Conservation (phyloP, 2,113 vertebrate genomes). For the Pampusana beccarii region DNA sequence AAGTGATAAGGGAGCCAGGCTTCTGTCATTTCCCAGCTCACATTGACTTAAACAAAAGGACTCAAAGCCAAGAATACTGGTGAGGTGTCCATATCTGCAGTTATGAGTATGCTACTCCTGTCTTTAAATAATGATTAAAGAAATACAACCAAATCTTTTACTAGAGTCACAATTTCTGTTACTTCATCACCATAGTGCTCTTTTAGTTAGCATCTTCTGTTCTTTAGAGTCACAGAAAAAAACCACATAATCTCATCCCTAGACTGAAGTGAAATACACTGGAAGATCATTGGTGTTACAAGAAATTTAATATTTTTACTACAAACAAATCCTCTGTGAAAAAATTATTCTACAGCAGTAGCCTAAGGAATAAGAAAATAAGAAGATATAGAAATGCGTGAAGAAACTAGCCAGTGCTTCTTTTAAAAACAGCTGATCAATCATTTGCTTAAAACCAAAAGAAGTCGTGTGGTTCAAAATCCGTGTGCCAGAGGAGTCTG, state of each 20-base stretch:
- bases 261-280: neutral
- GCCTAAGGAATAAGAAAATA: neutral
- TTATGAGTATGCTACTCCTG: neutral
- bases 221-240: neutral
- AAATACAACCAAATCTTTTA: neutral
- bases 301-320: neutral
- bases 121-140: neutral
- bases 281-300: neutral
- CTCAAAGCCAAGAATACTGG: neutral
- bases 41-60: constrained; percentile 36
- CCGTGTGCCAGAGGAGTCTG: neutral
- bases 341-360: neutral
- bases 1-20: neutral
- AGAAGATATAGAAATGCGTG: neutral
- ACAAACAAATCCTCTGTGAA: neutral
- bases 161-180: neutral
- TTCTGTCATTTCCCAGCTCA: neutral
- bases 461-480: neutral
- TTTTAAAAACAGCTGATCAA: neutral
- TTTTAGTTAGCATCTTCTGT: neutral
- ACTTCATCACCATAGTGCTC: neutral
- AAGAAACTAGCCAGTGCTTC: neutral
- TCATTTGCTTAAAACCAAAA: neutral
- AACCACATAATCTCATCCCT: neutral
- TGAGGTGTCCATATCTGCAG: neutral